Evolutionary conservation across 2,797 vertebrate genomes (phyloP).

Genomic region (Dromococcyx pavoninus): DNA sequence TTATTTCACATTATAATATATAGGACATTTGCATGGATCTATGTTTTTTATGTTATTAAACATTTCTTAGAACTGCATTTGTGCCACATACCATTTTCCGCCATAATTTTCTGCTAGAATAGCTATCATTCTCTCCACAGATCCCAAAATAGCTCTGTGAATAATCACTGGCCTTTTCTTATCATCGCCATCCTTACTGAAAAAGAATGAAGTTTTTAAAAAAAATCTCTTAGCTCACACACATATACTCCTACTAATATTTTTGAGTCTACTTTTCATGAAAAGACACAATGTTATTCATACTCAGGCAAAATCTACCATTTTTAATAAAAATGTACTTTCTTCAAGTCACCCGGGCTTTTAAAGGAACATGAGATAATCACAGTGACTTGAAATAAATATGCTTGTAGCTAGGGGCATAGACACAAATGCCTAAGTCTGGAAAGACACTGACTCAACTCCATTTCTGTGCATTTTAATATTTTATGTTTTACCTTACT

Average conservation of each 20-base stretch:
- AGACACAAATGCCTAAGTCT: not conserved
- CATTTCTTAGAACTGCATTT: not conserved
- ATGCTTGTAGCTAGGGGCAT: not conserved
- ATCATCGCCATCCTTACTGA: slow-evolving; percentile 84
- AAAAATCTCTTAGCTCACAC: not conserved
- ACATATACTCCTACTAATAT: not conserved
- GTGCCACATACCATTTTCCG: slow-evolving; percentile 88
- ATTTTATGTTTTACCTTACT: not conserved
- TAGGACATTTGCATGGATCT: not conserved
- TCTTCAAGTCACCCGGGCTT: not conserved
- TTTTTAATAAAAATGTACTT: not conserved
- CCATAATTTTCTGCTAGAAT: slow-evolving; percentile 94
- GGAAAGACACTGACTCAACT: not conserved
- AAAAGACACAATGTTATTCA: not conserved
- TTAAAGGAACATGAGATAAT: not conserved
- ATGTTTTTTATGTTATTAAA: not conserved
- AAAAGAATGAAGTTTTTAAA: not conserved
- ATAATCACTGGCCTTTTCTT: slow-evolving; percentile 92
- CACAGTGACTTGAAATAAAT: not conserved
- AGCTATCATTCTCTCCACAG: slow-evolving; percentile 95
- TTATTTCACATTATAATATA: not conserved
- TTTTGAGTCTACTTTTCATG: not conserved
- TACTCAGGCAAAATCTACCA: not conserved
- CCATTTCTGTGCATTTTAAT: not conserved
- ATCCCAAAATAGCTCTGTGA: slow-evolving; percentile 93